Evolutionary conservation across 2,888 invertebrate genomes (phyloP), one percentile per base, ranked within the genome.

Genomic region (Orchesellides sinensis): DNA sequence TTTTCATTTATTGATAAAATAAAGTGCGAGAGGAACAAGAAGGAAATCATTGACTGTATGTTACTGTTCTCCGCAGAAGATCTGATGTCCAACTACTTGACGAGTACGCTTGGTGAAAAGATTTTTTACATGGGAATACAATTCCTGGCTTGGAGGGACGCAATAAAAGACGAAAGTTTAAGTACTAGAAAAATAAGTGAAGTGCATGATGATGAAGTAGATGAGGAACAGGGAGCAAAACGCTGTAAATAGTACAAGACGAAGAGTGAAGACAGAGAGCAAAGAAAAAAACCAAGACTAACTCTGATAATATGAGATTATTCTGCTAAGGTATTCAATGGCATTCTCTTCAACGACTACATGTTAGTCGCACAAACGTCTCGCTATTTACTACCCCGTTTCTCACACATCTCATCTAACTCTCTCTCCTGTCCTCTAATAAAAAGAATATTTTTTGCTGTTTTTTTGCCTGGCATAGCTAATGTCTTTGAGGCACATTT

Each of bases 201-300:
- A 78, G 69, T 69, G 68, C 78, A 78, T 78, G 78, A 69, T 78
- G 78, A 78, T 78, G 68, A 78, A 78, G 78, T 59, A 61, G 47
- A 74, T 27, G 25, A 61, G 29, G 8, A 25, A n/a, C n/a, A n/a
- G n/a, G n/a, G n/a, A n/a, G n/a, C n/a, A n/a, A n/a, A n/a, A n/a
- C n/a, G n/a, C n/a, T n/a, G n/a, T n/a, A n/a, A n/a, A n/a, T n/a
- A n/a, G n/a, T n/a, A n/a, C n/a, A n/a, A n/a, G n/a, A n/a, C n/a
- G n/a, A n/a, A n/a, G n/a, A n/a, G n/a, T n/a, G n/a, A n/a, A 32
- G 32, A 63, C 21, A 14, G 56, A 10, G 56, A 59, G 19, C 17
- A 29, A 19, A 47, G 56, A 45, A 29, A 21, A 47, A 61, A 29
- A 72, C 21, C 59, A 19, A 32, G 23, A 56, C 29, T n/a, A n/a